These are phyloP conservation scores for Cherax destructor DNA, from an alignment of 1,140 invertebrate genomes.

Conservation along the genomic window DNA sequence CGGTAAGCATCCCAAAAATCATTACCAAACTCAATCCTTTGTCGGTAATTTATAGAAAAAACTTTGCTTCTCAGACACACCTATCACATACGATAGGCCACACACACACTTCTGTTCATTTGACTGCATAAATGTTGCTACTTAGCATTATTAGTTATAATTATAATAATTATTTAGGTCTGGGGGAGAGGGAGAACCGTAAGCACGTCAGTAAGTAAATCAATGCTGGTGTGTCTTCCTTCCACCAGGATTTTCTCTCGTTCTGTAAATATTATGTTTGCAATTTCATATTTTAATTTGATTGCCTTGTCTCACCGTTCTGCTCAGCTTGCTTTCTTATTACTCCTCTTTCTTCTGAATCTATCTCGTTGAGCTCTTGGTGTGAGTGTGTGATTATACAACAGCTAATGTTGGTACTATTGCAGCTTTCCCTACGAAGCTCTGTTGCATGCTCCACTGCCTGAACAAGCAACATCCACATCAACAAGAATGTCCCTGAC, in stretches of 20 bases:
- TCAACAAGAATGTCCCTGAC: no score
- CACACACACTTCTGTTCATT: slow-evolving; percentile 28
- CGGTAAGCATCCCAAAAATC: slow-evolving; percentile 22
- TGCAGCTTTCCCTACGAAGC: background rate
- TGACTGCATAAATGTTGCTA: slow-evolving; percentile 53
- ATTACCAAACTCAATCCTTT: background rate
- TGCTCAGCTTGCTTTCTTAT: background rate
- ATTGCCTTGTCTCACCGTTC: no score
- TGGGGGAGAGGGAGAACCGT: background rate
- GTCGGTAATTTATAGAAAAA: slow-evolving; percentile 13
- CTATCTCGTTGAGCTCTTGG: background rate
- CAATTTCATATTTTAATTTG: no score
- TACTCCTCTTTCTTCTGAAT: no score
- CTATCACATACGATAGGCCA: background rate
- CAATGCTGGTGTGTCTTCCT: slow-evolving; percentile 17
- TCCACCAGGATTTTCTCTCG: background rate
- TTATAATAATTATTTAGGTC: slow-evolving; percentile 34
- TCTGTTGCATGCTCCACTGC: background rate
- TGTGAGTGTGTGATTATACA: background rate
- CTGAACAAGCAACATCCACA: background rate
- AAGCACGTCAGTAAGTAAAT: slow-evolving; percentile 32
- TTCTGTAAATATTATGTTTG: background rate
- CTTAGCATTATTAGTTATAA: slow-evolving; percentile 48
- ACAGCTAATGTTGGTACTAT: background rate
- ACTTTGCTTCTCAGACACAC: background rate